Base-by-base conservation (phyloP, 2,113 vertebrate species). In the Festucalex cinctus region DNA sequence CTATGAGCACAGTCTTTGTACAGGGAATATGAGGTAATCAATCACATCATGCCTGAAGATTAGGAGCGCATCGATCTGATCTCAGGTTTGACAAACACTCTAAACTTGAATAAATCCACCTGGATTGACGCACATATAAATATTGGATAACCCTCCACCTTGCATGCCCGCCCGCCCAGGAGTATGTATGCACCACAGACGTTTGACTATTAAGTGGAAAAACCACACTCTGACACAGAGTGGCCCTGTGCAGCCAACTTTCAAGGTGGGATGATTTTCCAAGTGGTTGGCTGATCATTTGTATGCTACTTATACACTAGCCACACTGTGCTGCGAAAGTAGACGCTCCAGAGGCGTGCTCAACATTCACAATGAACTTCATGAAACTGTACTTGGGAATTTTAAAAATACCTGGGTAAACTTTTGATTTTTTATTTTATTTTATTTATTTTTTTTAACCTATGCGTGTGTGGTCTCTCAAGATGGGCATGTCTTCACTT, bases 41-140 rank as follows among this genome's bases (percentile, higher is more conserved):
- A 88, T 90, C 86, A 87, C 75, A 81, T 88, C 79, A 80, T 74
- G 80, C 71, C 65, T 71, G 80, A n/a, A 85, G 81, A 89, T 88
- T 87, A 88, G 83, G 77, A 74, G 44, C 78, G 79, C 78, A 88
- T 90, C 78, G 83, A 90, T 87, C 76, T 80, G 84, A 70, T 83
- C 78, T 80, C 46, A 68, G 71, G 72, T 71, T 73, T 86, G 83
- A 90, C 83, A 83, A 87, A 88, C 77, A 80, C 73, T 68, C 80
- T 83, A 76, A 86, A 75, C 82, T 49, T 74, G 79, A 86, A 85
- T 73, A 81, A 65, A 76, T 81, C 75, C 79, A 86, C 79, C 83
- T 83, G 83, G 78, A 81, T 76, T 53, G 46, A 32, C 65, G 49
- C 68, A 62, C 67, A 68, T 9, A 64, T 59, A 72, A 43, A 79